phyloP scores from a whole-genome alignment of 1,140 invertebrate species.

The Tribolium castaneum region DNA sequence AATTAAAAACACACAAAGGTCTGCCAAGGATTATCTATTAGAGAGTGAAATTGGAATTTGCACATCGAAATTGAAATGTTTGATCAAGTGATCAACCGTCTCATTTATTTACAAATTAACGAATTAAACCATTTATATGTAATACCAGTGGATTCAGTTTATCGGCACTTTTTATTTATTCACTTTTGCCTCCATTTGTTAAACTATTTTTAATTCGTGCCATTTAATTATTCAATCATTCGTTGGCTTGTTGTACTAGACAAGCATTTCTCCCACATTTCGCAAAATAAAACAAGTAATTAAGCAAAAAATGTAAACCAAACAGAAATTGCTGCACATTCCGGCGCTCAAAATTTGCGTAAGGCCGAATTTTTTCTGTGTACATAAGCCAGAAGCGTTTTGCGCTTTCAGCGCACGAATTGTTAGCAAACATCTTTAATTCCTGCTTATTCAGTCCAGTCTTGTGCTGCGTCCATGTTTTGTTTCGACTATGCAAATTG shows the following conservation, averaged over 20 bases:
- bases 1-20: constrained; percentile 5
- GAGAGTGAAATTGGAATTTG: constrained; percentile 14
- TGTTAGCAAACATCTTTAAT: constrained; percentile 34
- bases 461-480: constrained; percentile 29
- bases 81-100: constrained; percentile 3
- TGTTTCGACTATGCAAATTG: constrained; percentile 32
- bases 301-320: background rate
- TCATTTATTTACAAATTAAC: background rate
- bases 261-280: too few species aligned
- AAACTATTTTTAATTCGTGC: too few species aligned
- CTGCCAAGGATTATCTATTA: background rate
- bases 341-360: background rate
- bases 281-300: background rate
- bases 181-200: too few species aligned
- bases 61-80: constrained; percentile 2
- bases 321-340: background rate
- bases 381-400: constrained; percentile 22
- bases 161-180: too few species aligned
- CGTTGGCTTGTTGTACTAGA: too few species aligned
- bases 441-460: constrained; percentile 33
- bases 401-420: constrained; percentile 18
- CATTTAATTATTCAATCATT: too few species aligned
- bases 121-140: background rate
- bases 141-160: too few species aligned
- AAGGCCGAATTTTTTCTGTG: background rate